Conservation (phyloP, 2,113 vertebrate genomes). For the Myocastor coypus region DNA sequence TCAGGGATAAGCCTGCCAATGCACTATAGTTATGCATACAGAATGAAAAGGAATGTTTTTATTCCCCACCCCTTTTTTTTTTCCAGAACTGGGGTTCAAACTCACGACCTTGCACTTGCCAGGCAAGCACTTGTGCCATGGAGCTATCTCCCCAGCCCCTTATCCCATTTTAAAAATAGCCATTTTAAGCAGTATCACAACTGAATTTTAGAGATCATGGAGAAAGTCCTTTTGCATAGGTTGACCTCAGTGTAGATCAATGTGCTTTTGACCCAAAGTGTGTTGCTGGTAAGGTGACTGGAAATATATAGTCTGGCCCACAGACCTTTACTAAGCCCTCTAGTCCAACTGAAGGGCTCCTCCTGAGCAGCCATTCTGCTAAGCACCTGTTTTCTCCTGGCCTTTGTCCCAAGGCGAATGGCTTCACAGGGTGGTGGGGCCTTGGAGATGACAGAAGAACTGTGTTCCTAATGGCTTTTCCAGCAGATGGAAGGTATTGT, state of each 20-base stretch:
- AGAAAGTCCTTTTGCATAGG: background rate
- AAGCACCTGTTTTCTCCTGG: fast-evolving
- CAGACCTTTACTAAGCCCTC: background rate
- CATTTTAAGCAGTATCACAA: background rate
- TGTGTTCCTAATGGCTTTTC: background rate
- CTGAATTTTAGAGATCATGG: background rate
- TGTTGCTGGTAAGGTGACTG: background rate
- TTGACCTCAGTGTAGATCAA: background rate
- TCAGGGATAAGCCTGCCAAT: background rate
- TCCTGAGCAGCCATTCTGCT: fast-evolving
- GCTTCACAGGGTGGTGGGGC: background rate
- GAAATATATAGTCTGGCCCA: background rate
- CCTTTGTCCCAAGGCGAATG: background rate
- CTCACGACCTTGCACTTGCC: no score
- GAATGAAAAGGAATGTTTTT: background rate
- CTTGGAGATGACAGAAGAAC: fast-evolving
- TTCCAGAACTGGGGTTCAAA: no score
- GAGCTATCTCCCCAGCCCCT: no score
- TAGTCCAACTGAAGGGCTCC: background rate
- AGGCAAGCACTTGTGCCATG: no score
- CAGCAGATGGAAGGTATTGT: background rate
- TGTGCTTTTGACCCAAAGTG: background rate
- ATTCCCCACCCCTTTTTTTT: no score
- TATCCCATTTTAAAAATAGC: background rate
- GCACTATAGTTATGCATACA: background rate